phyloP scores from a whole-genome alignment of 2,888 invertebrate species.

The Apeira syringaria region DNA sequence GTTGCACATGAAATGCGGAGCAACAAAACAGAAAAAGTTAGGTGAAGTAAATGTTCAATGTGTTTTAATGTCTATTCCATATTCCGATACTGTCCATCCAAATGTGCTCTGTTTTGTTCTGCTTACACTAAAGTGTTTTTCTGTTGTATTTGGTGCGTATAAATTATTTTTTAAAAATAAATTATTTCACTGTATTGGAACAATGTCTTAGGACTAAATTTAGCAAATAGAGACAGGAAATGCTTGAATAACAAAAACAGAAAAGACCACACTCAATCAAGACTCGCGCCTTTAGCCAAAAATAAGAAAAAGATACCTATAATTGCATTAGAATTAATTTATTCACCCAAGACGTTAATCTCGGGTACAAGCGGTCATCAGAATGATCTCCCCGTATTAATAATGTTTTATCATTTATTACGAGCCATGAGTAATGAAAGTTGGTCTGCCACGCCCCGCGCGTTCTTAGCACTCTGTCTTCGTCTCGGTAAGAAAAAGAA shows the following conservation, averaged over 20 bases:
- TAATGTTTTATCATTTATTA: constrained; percentile 84
- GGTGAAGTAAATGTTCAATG: too few relatives aligned
- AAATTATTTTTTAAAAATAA: too few relatives aligned
- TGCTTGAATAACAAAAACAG: neutral
- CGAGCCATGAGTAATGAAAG: constrained; percentile 79
- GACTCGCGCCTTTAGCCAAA: constrained; percentile 1
- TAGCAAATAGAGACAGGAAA: too few relatives aligned
- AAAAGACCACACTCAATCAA: constrained; percentile 7
- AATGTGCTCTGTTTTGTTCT: too few relatives aligned
- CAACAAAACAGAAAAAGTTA: too few relatives aligned
- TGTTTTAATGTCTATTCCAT: too few relatives aligned
- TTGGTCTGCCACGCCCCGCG: constrained; percentile 77
- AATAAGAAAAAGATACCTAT: constrained; percentile 48
- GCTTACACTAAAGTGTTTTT: too few relatives aligned
- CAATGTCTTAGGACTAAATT: too few relatives aligned
- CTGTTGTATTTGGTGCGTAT: too few relatives aligned
- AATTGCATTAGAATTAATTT: constrained; percentile 79
- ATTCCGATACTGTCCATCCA: too few relatives aligned
- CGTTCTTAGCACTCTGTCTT: constrained; percentile 73
- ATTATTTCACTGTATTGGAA: too few relatives aligned
- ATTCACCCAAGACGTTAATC: constrained; percentile 67
- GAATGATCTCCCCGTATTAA: constrained; percentile 76
- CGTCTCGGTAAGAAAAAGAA: constrained; percentile 69
- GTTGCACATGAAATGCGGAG: too few relatives aligned
- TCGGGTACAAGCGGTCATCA: constrained; percentile 63